phyloP scores from a whole-genome alignment of 2,797 vertebrate species.

The Coregonus sp. region DNA sequence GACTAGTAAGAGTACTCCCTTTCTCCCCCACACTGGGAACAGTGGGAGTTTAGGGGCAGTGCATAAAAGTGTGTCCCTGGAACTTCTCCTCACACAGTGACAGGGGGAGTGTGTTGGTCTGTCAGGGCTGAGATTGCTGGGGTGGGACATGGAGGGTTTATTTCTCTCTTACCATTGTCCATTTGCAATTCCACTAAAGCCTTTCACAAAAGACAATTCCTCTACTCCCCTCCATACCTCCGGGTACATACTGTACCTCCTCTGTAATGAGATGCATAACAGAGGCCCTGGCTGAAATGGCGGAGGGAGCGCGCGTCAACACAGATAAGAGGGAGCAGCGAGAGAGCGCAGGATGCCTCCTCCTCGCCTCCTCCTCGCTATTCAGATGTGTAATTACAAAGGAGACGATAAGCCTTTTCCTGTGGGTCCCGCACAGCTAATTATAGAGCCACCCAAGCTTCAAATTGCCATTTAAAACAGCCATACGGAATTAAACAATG shows the following conservation, averaged over 20 bases:
- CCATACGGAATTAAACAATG: conserved; percentile 78
- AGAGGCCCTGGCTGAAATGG: background rate
- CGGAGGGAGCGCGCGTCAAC: background rate
- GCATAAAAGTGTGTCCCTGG: background rate
- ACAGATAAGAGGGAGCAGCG: background rate
- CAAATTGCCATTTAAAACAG: conserved; percentile 82
- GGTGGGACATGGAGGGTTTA: background rate
- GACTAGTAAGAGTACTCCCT: conserved; percentile 29
- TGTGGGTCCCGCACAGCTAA: conserved; percentile 76
- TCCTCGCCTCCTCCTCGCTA: background rate
- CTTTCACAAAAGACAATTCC: background rate
- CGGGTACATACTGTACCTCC: no score
- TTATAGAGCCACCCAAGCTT: conserved; percentile 81
- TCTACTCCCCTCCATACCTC: background rate
- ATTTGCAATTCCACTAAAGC: background rate
- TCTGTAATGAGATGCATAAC: background rate
- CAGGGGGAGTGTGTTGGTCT: background rate
- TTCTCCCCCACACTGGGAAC: conserved; percentile 12
- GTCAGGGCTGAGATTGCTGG: background rate
- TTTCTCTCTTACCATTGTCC: background rate
- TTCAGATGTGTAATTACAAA: conserved; percentile 75
- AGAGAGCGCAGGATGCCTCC: background rate
- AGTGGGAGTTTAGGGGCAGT: background rate
- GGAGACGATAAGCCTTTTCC: conserved; percentile 73
- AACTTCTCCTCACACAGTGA: background rate